These are phyloP conservation scores for Dolichomitus sp. DNA, from an alignment of 2,888 invertebrate genomes.

Conservation along the genomic window DNA sequence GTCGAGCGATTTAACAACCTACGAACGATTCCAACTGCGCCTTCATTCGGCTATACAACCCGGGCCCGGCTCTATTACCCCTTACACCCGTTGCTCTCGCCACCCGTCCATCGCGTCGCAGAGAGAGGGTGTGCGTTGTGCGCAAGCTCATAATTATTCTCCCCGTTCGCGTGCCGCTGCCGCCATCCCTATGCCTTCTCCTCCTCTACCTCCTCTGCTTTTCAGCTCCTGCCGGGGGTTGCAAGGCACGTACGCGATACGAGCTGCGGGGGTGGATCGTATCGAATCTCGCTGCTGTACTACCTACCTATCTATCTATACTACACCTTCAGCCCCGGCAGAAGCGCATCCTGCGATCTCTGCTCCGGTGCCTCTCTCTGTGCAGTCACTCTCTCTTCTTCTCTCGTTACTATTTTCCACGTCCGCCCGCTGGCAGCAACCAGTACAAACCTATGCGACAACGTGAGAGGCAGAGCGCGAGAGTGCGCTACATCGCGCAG, in stretches of 20 bases:
- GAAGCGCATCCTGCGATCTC: constrained; percentile 56
- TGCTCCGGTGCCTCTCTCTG: constrained; percentile 13
- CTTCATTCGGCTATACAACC: constrained; percentile 79
- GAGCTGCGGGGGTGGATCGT: constrained; percentile 56
- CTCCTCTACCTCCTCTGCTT: constrained; percentile 32
- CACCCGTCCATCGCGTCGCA: constrained; percentile 25
- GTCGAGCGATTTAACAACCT: constrained; percentile 68
- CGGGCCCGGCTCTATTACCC: constrained; percentile 81
- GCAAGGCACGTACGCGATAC: constrained; percentile 65
- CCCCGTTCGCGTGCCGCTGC: constrained; percentile 75
- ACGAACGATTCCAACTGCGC: constrained; percentile 74
- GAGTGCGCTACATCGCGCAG: background rate
- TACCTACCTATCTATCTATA: constrained; percentile 34
- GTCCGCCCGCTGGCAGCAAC: constrained; percentile 38
- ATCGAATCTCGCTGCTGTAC: constrained; percentile 62
- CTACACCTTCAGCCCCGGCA: constrained; percentile 35
- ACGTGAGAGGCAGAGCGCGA: constrained; percentile 1
- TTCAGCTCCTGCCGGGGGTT: constrained; percentile 51
- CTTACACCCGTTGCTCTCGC: constrained; percentile 65
- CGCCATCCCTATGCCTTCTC: constrained; percentile 21
- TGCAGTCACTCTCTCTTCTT: constrained; percentile 53
- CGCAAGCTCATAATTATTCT: constrained; percentile 85
- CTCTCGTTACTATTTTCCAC: constrained; percentile 65
- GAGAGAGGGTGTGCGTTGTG: constrained; percentile 74
- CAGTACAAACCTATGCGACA: constrained; percentile 53